Conservation (phyloP, 2,888 invertebrate species). For the Clunio marinus region DNA sequence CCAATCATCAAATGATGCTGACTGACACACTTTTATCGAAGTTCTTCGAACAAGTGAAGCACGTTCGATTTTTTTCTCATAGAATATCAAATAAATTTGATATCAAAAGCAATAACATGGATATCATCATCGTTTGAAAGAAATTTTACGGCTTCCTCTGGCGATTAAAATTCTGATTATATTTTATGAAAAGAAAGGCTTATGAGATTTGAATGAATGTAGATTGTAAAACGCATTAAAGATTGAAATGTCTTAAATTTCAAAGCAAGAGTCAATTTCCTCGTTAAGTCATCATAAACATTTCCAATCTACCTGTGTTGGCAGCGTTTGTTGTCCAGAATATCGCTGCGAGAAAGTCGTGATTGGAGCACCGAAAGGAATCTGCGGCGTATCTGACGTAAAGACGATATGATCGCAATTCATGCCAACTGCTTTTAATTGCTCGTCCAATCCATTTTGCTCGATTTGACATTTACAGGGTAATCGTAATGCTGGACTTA, state of each 20-base stretch:
- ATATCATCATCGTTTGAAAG: neutral
- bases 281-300: neutral
- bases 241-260: neutral
- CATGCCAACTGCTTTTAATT: constrained; percentile 60
- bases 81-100: constrained; percentile 1
- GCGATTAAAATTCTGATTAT: too few relatives aligned
- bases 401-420: constrained; percentile 82
- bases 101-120: neutral
- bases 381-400: constrained; percentile 68
- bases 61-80: neutral
- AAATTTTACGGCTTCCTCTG: neutral
- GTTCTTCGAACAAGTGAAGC: constrained; percentile 5
- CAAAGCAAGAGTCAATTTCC: neutral
- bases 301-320: constrained; percentile 60
- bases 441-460: constrained; percentile 54
- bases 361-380: constrained; percentile 76
- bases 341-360: constrained; percentile 73
- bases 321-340: constrained; percentile 76
- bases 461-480: constrained; percentile 63
- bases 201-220: too few relatives aligned
- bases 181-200: too few relatives aligned
- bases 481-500: constrained; percentile 69
- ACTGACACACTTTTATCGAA: neutral
- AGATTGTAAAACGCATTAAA: neutral
- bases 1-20: neutral